Evolutionary conservation across 2,888 invertebrate species (phyloP).

Genomic region (Lepetodrilus schrolli): DNA sequence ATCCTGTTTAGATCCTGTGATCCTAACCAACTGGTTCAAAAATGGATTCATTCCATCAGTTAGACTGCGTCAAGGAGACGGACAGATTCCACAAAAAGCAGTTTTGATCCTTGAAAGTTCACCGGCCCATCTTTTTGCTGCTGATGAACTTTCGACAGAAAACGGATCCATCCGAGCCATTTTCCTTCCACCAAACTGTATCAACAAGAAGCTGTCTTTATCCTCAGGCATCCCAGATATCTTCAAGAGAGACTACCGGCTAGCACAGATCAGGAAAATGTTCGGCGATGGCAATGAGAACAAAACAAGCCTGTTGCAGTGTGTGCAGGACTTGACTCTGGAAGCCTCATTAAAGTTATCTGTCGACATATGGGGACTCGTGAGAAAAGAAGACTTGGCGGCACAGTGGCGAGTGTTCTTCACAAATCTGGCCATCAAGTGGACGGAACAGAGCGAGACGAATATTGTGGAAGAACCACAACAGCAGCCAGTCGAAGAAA

Average conservation of each 20-base stretch:
- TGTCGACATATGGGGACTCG: not conserved
- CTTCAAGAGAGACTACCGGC: slow-evolving; percentile 1
- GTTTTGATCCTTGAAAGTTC: slow-evolving; percentile 20
- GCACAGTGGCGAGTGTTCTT: not conserved
- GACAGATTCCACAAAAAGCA: slow-evolving; percentile 9
- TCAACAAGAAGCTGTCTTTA: not conserved
- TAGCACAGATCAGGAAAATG: not conserved
- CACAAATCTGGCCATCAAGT: not conserved
- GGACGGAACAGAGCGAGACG: not conserved
- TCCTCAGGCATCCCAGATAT: slow-evolving; percentile 9
- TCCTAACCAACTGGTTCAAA: not conserved
- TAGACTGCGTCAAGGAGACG: not conserved
- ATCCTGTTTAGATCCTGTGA: slow-evolving; percentile 8
- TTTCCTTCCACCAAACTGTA: slow-evolving; percentile 11
- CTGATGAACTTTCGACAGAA: not conserved
- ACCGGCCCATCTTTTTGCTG: not conserved
- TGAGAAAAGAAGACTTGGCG: not conserved
- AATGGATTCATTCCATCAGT: slow-evolving; percentile 18
- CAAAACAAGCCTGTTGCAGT: not conserved
- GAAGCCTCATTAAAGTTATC: not conserved
- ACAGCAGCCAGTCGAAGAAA: not conserved
- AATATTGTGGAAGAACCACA: not conserved
- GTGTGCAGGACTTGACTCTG: not conserved
- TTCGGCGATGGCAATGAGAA: not conserved
- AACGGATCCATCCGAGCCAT: not conserved